phyloP scores from a whole-genome alignment of 2,888 invertebrate genomes.

The Pristionchus japonicus region DNA sequence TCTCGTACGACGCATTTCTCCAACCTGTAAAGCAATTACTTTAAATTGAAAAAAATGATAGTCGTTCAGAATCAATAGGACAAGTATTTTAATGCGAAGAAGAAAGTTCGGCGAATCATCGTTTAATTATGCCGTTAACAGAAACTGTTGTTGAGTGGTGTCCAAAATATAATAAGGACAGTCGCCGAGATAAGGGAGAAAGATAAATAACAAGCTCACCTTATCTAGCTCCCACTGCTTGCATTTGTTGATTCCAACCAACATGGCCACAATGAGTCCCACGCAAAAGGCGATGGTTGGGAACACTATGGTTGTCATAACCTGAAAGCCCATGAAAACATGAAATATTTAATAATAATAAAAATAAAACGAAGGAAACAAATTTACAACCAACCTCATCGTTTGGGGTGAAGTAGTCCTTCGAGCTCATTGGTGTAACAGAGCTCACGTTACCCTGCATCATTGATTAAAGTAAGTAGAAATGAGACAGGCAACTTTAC shows the following conservation, averaged over 20 bases:
- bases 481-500: not conserved
- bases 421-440: conserved; percentile 28
- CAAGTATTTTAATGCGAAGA: too few species aligned
- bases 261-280: conserved; percentile 73
- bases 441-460: not conserved
- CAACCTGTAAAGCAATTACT: conserved; percentile 52
- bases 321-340: conserved; percentile 43
- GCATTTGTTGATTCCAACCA: conserved; percentile 75
- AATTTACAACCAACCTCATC: conserved; percentile 35
- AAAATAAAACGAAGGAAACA: not conserved
- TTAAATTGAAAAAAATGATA: too few species aligned
- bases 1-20: conserved; percentile 73
- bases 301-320: conserved; percentile 73
- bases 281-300: conserved; percentile 75
- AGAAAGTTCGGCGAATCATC: too few species aligned
- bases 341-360: not conserved
- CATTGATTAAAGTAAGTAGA: not conserved
- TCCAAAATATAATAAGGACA: not conserved
- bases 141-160: too few species aligned
- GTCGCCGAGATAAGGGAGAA: not conserved
- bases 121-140: too few species aligned
- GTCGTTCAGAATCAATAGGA: too few species aligned
- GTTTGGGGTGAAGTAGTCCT: conserved; percentile 6
- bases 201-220: too few species aligned
- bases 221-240: conserved; percentile 75